A percentile compares a stretch with the other conserved stretches of the same genome.
Conservation (phyloP, 2,888 invertebrate species). For the Sialis fuliginosa region DNA sequence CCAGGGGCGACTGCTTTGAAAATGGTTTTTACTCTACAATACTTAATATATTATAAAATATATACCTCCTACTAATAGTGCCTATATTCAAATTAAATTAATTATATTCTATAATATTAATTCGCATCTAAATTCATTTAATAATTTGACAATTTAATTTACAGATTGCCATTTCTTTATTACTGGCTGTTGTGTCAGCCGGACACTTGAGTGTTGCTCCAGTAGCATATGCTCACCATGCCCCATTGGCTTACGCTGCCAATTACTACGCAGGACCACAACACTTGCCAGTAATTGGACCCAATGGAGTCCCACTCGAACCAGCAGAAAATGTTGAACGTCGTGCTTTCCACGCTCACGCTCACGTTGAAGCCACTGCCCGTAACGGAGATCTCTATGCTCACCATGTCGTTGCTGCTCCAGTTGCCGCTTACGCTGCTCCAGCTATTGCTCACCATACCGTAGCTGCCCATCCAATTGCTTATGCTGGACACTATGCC, state of each 20-base stretch:
- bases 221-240: conserved; percentile 5
- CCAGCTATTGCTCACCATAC: conserved; percentile 6
- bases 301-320: conserved; percentile 4
- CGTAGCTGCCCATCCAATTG: conserved; percentile 7
- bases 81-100: too few species aligned
- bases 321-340: not conserved
- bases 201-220: not conserved
- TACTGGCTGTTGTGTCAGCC: not conserved
- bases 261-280: not conserved
- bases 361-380: not conserved
- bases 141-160: not conserved
- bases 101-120: too few species aligned
- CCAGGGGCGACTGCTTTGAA: too few species aligned
- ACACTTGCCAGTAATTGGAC: conserved; percentile 1
- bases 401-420: not conserved
- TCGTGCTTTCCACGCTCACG: conserved; percentile 1
- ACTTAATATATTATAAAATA: too few species aligned
- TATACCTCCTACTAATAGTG: too few species aligned
- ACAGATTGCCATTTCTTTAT: conserved; percentile 5
- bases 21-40: too few species aligned
- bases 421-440: not conserved
- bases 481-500: not conserved
- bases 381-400: conserved; percentile 1
- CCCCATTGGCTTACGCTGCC: not conserved
- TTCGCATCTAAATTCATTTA: not conserved